These are phyloP conservation scores for Corythornis madagascariensis DNA, from an alignment of 2,113 vertebrate species.

Conservation along the genomic window DNA sequence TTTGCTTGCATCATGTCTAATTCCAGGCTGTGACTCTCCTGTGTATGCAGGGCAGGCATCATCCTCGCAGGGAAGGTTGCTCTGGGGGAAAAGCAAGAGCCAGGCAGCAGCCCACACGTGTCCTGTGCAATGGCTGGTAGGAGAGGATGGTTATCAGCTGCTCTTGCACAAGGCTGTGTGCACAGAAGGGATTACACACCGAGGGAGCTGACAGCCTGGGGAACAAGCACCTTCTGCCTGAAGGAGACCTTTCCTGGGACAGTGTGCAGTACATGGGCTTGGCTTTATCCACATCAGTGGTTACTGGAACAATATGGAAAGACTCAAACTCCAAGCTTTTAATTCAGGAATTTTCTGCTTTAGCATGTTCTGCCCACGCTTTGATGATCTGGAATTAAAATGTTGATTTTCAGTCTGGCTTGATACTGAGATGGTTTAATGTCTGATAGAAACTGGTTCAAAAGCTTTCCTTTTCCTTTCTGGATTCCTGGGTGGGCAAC, in stretches of 20 bases:
- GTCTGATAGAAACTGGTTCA: neutral
- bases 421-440: conserved; percentile 44
- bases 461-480: conserved; percentile 3
- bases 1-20: neutral
- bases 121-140: neutral
- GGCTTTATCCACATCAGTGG: neutral
- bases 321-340: neutral
- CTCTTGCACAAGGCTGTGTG: neutral
- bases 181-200: neutral
- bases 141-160: neutral
- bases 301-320: neutral
- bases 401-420: conserved; percentile 13
- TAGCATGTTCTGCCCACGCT: neutral
- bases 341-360: conserved; percentile 10
- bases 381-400: conserved; percentile 26
- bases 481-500: neutral
- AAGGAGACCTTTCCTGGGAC: neutral
- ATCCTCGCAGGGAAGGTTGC: neutral
- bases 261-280: neutral
- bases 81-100: neutral
- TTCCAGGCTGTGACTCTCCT: neutral
- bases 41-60: neutral
- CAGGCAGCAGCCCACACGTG: neutral
- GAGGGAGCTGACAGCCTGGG: neutral
- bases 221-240: neutral